Percentiles rank a stretch among this genome's conserved stretches.
These are phyloP conservation scores for Hydra vulgaris DNA, from an alignment of 30 jellyfish, hydroid and myxozoan genomes.

Conservation along the genomic window DNA sequence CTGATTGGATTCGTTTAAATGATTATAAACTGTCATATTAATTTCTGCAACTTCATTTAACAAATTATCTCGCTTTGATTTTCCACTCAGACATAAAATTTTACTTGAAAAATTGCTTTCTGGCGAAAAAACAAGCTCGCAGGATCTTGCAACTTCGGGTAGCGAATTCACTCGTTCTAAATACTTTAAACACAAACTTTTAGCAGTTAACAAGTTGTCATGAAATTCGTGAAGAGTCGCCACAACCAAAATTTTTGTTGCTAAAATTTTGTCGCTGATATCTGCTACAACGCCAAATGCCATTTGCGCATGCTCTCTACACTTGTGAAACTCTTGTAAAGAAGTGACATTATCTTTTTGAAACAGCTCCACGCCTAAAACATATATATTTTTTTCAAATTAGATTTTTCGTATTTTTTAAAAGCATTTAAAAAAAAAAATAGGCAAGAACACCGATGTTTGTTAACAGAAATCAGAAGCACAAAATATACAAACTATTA, in stretches of 20 bases:
- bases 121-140: slow-evolving; percentile 38
- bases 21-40: slow-evolving; percentile 52
- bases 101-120: slow-evolving; percentile 28
- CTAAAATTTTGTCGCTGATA: slow-evolving; percentile 47
- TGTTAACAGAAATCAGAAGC: too few relatives aligned
- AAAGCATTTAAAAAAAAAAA: too few relatives aligned
- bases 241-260: slow-evolving; percentile 55
- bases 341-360: slow-evolving; percentile 44
- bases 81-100: slow-evolving; percentile 48
- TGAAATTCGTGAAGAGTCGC: slow-evolving; percentile 73
- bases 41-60: slow-evolving; percentile 50
- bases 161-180: slow-evolving; percentile 59
- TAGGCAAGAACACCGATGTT: too few relatives aligned
- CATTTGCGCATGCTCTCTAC: slow-evolving; percentile 83
- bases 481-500: too few relatives aligned
- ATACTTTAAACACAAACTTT: slow-evolving; percentile 54
- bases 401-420: too few relatives aligned
- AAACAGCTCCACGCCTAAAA: slow-evolving; percentile 47
- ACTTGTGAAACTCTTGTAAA: slow-evolving; percentile 62
- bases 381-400: too few relatives aligned
- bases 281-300: slow-evolving; percentile 94
- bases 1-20: slow-evolving; percentile 8
- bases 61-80: slow-evolving; percentile 39
- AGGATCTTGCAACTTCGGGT: slow-evolving; percentile 78
- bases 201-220: slow-evolving; percentile 54